These are phyloP conservation scores for Drosophila azteca DNA, from an alignment of 1,140 invertebrate species.

Conservation along the genomic window DNA sequence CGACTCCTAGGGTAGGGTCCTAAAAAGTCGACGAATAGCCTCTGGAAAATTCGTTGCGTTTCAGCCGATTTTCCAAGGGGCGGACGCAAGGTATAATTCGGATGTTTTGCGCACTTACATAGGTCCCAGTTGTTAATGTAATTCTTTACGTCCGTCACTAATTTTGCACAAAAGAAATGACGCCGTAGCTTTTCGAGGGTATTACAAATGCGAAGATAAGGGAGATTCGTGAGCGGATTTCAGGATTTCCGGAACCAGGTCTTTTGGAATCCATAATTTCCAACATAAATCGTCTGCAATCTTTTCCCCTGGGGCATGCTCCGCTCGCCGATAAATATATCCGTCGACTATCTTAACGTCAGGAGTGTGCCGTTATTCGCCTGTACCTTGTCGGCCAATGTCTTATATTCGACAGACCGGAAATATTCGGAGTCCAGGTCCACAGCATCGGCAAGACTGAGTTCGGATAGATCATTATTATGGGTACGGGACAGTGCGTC, in stretches of 20 bases:
- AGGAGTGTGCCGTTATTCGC: neutral
- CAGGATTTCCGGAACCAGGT: neutral
- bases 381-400: neutral
- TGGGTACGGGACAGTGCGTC: neutral
- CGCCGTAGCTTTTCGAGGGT: constrained; percentile 1
- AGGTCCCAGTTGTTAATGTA: constrained; percentile 3
- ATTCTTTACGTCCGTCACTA: neutral
- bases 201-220: neutral
- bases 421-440: too few relatives aligned
- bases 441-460: too few relatives aligned
- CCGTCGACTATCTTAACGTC: constrained; percentile 4
- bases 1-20: too few relatives aligned
- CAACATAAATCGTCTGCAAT: constrained; percentile 1
- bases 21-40: neutral
- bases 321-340: neutral
- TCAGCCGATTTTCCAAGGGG: too few relatives aligned
- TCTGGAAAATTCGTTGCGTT: too few relatives aligned
- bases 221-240: neutral
- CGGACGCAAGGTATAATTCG: neutral
- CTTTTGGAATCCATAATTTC: constrained; percentile 11
- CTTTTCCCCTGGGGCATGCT: constrained; percentile 5
- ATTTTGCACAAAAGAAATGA: neutral
- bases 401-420: neutral
- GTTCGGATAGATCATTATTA: too few relatives aligned
- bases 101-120: neutral